Evolutionary conservation across 2,113 vertebrate species (phyloP).

Genomic region (Hucho hucho): DNA sequence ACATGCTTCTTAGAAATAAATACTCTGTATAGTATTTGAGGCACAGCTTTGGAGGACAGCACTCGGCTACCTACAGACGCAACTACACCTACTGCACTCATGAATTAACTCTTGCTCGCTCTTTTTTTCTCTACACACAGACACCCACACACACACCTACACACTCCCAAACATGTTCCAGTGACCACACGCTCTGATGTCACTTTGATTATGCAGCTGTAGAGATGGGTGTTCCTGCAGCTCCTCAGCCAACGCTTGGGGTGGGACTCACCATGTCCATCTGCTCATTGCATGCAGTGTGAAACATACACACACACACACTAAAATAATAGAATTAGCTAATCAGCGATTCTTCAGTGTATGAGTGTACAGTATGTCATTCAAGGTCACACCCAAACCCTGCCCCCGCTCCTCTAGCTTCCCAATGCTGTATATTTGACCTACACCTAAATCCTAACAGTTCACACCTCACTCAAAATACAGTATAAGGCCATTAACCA

Average conservation of each 20-base stretch:
- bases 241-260: conserved; percentile 36
- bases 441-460: too few species aligned
- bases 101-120: too few species aligned
- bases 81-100: too few species aligned
- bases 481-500: too few species aligned
- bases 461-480: too few species aligned
- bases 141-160: not conserved
- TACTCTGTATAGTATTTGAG: too few species aligned
- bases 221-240: conserved; percentile 50
- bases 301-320: conserved; percentile 32
- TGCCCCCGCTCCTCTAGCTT: too few species aligned
- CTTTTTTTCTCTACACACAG: too few species aligned
- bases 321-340: conserved; percentile 2
- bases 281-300: conserved; percentile 53
- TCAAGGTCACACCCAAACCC: not conserved
- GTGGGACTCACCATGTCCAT: conserved; percentile 52
- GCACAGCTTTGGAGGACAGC: too few species aligned
- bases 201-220: conserved; percentile 54
- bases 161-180: conserved; percentile 20
- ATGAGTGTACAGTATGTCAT: not conserved
- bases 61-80: too few species aligned
- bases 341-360: not conserved
- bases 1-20: not conserved
- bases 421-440: too few species aligned
- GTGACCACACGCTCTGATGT: conserved; percentile 46